Percentiles rank a stretch among this genome's conserved stretches.
These are phyloP conservation scores for Zingel zingel DNA, from an alignment of 2,113 vertebrate species.

Conservation along the genomic window DNA sequence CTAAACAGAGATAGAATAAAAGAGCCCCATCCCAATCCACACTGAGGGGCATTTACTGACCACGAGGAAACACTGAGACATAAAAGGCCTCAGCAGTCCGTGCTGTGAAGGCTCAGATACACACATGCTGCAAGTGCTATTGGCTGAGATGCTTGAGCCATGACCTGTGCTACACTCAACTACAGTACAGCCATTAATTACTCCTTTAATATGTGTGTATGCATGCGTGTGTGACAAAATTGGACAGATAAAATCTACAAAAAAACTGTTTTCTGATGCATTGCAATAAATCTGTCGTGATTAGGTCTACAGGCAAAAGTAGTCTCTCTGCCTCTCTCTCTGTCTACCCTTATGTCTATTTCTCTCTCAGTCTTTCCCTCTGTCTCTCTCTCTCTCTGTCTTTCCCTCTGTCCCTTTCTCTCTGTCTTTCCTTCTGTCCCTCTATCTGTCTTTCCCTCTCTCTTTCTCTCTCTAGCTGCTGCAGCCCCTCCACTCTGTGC, in stretches of 20 bases:
- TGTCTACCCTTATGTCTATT: constrained; percentile 22
- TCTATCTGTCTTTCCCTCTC: constrained; percentile 38
- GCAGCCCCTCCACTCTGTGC: constrained; percentile 79
- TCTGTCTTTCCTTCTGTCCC: constrained; percentile 30
- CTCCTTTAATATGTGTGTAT: not conserved
- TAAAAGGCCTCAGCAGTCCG: constrained; percentile 25
- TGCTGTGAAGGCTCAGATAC: not conserved
- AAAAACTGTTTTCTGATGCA: constrained; percentile 29
- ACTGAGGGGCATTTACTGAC: constrained; percentile 33
- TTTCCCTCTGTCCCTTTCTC: constrained; percentile 37
- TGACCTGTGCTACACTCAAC: constrained; percentile 44
- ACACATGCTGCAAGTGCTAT: not conserved
- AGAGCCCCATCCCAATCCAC: constrained; percentile 36
- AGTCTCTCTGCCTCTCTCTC: not conserved
- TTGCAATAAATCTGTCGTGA: constrained; percentile 52
- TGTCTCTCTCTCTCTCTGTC: constrained; percentile 36
- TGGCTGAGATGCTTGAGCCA: constrained; percentile 18
- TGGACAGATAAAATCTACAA: not conserved
- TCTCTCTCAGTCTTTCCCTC: constrained; percentile 40
- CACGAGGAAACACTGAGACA: constrained; percentile 29
- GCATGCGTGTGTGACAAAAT: constrained; percentile 6
- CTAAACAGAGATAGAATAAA: constrained; percentile 54
- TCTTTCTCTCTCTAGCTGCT: constrained; percentile 67
- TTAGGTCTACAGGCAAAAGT: constrained; percentile 50
- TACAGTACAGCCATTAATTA: constrained; percentile 29